Base-by-base conservation (phyloP, 1,140 invertebrate species). In the Drosophila lacteicornis region DNA sequence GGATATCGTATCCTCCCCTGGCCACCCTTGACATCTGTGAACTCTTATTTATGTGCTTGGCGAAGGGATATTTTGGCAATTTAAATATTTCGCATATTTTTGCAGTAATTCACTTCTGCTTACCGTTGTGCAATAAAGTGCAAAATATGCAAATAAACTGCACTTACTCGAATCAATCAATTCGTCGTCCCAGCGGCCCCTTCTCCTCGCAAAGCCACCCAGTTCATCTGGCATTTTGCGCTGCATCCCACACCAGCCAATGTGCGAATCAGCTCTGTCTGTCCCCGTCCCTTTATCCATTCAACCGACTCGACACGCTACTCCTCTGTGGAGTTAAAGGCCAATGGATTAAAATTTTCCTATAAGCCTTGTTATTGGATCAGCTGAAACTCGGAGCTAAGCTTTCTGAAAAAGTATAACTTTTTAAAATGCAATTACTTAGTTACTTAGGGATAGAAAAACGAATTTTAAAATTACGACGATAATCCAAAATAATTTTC, bases 91-190 rank as follows among this genome's bases (percentile, higher is more conserved):
- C 71, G 36, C 47, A 61, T 79, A 68, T 66, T 66, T 71, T 42
- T 27, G 33, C 38, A 38, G 43, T 73, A 73, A 82, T 82, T 59
- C 19, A 60, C 63, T 59, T 42, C 50, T 66, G 49, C 70, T 83
- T 84, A 55, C 69, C 43, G 45, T 62, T 66, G 22, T 66, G 57
- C 71, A 76, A 80, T 77, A 57, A 84, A 73, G 62, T 80, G 46
- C 43, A 80, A 65, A 66, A 73, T 84, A 45, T 69, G 69, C 61
- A 47, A 42, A 50, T 70, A 46, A 67, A 79, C 58, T 57, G 70
- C 45, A 76, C 12, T 75, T 67, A 42, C 67, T 73, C 67, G 45
- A 71, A 80, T 83, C 81, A 80, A 83, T 83, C 71, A 76, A 80
- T 60, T 15, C 43, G 27, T 12, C 33, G 9, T 36, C 4, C 8